Evolutionary conservation across 2,888 invertebrate genomes (phyloP), one percentile per base, ranked within the genome.

Genomic region (Phengaris arion): DNA sequence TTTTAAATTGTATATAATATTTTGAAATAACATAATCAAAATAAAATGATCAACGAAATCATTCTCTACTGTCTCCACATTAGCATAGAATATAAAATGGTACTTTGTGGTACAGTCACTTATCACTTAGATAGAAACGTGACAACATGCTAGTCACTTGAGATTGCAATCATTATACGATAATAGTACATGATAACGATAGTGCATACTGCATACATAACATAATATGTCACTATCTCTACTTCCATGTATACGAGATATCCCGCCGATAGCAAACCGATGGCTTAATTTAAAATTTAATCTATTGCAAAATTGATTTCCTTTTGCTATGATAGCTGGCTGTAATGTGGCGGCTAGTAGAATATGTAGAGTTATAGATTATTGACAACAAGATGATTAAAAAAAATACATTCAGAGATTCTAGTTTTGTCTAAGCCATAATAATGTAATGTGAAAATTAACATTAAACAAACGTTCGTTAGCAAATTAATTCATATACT

Each of bases 111-210:
- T 59, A 22, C 2, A 9, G 9, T 59, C 70, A 51, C 15, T 70
- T 70, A 70, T 52, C 52, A 2, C 70, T 22, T 70, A 70, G 70
- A 70, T 52, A 51, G 52, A 15, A 70, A 70, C 70, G 70, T 70
- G 70, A 70, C 70, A 51, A 70, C 6, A 70, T 6, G 68, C 13
- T 68, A 52, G 51, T 70, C 70, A 15, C 48, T 51, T 22, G 22
- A 46, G 46, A 68, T 52, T 52, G 51, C 51, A 22, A 22, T 70
- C 22, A 52, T 59, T 52, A 70, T 22, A 51, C 22, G 70, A 70
- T 70, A 70, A 70, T 51, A 51, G 51, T 51, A 52, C 22, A 4
- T 52, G 15, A 70, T 15, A 48, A 22, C 70, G 70, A 70, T 52
- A 52, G 52, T 70, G 70, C 70, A 70, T 48, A 48, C 51, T 7